Conservation (phyloP, 1,140 invertebrate genomes). For the Zaprionus inermis region DNA sequence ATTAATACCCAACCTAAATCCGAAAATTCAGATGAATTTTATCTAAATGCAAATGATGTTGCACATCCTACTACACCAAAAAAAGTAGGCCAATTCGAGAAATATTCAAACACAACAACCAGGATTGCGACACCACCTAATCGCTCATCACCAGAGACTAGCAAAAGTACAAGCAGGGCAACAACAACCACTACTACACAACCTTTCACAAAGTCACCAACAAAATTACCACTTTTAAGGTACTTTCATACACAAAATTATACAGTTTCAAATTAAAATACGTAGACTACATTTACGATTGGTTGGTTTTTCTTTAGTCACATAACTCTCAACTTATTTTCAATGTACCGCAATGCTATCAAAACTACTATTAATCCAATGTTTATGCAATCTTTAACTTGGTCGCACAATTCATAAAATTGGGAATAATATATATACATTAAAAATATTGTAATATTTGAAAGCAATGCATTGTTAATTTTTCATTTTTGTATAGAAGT, state of each 20-base stretch:
- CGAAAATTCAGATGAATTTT: constrained; percentile 49
- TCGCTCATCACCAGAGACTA: constrained; percentile 20
- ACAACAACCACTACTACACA: constrained; percentile 45
- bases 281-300: constrained; percentile 18
- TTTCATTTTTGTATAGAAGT: neutral
- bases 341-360: neutral
- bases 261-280: constrained; percentile 7
- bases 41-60: constrained; percentile 54
- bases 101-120: neutral
- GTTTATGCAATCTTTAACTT: neutral
- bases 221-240: constrained; percentile 54
- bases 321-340: neutral
- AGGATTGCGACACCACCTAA: constrained; percentile 20
- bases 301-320: neutral
- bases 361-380: neutral
- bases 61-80: constrained; percentile 6
- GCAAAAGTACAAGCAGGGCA: constrained; percentile 48
- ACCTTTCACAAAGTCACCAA: constrained; percentile 47
- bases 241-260: constrained; percentile 46
- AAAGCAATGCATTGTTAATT: neutral
- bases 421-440: neutral
- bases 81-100: constrained; percentile 27
- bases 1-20: constrained; percentile 2
- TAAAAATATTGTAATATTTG: neutral
- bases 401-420: neutral